Conservation (phyloP, 2,888 invertebrate genomes). For the Rotaria socialis region DNA sequence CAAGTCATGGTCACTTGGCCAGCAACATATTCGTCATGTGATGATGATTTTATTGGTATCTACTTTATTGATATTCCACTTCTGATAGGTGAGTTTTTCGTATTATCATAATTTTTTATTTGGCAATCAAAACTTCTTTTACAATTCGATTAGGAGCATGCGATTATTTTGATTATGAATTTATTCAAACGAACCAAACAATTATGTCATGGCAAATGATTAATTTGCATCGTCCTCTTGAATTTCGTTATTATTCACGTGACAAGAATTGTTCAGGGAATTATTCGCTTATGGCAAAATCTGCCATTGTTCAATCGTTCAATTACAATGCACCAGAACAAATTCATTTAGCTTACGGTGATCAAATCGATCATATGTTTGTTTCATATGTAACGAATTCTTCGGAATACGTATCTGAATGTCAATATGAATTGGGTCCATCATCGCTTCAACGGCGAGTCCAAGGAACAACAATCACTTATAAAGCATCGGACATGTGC, state of each 20-base stretch:
- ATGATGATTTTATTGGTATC: slow-evolving; percentile 11
- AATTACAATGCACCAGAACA: background rate
- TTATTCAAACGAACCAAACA: background rate
- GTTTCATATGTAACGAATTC: background rate
- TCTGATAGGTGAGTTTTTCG: background rate
- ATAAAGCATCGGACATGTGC: slow-evolving; percentile 17
- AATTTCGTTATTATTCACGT: slow-evolving; percentile 24
- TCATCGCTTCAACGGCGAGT: background rate
- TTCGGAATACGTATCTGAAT: background rate
- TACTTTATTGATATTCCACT: background rate
- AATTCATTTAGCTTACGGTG: background rate
- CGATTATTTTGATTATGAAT: slow-evolving; percentile 28
- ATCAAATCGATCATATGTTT: background rate
- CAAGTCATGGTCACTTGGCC: background rate
- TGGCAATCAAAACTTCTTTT: background rate
- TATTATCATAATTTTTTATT: background rate
- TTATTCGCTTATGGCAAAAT: background rate
- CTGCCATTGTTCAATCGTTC: background rate
- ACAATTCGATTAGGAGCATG: background rate
- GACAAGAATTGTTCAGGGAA: background rate
- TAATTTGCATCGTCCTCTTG: background rate
- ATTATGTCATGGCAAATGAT: background rate
- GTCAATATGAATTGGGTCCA: background rate
- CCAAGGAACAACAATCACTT: background rate
- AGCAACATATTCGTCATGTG: background rate